phyloP scores from a whole-genome alignment of 2,797 vertebrate species.

The Bovichtus diacanthus region DNA sequence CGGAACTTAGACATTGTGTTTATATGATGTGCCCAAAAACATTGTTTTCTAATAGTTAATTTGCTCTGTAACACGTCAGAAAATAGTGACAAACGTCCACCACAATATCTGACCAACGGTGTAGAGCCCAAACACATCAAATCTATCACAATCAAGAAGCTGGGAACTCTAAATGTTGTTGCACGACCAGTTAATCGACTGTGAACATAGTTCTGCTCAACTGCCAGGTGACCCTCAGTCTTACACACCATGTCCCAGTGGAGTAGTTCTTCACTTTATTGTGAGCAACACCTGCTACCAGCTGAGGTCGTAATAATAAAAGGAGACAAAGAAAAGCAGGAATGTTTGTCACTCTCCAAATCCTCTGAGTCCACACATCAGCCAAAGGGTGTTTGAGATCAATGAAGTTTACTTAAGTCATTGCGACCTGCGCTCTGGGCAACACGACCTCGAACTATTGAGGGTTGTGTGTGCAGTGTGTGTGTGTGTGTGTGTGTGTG shows the following conservation, averaged over 20 bases:
- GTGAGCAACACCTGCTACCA: neutral
- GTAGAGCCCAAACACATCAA: neutral
- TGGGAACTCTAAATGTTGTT: no score
- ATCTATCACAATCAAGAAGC: neutral
- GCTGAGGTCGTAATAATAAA: neutral
- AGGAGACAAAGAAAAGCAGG: neutral
- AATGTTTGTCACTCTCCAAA: slow-evolving; percentile 4
- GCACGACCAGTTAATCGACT: neutral
- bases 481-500: neutral
- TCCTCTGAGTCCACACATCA: neutral
- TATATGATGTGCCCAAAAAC: no score
- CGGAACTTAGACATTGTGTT: neutral
- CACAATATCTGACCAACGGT: no score
- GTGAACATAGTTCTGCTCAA: neutral
- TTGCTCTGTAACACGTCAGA: no score
- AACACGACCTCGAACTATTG: slow-evolving; percentile 15
- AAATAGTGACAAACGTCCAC: no score
- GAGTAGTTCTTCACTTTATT: neutral
- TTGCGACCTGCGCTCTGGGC: neutral
- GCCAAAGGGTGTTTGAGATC: neutral
- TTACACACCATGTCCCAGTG: neutral
- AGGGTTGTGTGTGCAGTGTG: no score
- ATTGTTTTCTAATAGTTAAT: no score
- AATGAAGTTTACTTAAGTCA: slow-evolving; percentile 7
- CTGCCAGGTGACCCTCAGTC: neutral